A percentile compares a stretch with the other conserved stretches of the same genome.
Conservation (phyloP, 2,113 vertebrate genomes). For the Pimephales promelas region DNA sequence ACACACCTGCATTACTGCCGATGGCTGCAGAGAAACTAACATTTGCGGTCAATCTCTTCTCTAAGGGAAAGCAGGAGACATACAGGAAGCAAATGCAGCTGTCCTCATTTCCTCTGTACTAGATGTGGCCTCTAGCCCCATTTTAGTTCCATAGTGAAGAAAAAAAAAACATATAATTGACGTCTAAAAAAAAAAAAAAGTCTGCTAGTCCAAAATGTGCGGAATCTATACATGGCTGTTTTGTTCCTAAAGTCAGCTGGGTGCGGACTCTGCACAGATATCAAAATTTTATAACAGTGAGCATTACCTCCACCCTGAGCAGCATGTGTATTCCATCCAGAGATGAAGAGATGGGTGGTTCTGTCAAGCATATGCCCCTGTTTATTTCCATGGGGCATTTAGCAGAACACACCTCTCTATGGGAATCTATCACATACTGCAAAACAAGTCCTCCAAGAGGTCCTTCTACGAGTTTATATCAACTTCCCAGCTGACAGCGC, state of each 20-base stretch:
- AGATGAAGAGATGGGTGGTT: slow-evolving; percentile 56
- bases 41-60: slow-evolving; percentile 71
- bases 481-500: slow-evolving; percentile 58
- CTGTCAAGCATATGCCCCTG: slow-evolving; percentile 55
- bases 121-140: slow-evolving; percentile 40
- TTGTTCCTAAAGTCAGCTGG: neutral
- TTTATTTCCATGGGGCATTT: slow-evolving; percentile 60
- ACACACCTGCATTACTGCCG: slow-evolving; percentile 40
- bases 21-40: slow-evolving; percentile 71
- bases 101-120: slow-evolving; percentile 51
- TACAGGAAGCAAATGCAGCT: slow-evolving; percentile 52
- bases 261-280: neutral
- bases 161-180: neutral
- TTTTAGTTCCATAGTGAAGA: neutral
- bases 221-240: neutral
- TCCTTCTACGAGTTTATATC: slow-evolving; percentile 59
- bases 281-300: slow-evolving; percentile 42
- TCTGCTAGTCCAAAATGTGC: neutral
- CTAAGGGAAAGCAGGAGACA: slow-evolving; percentile 52
- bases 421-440: slow-evolving; percentile 57
- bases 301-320: slow-evolving; percentile 34
- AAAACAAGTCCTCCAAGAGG: slow-evolving; percentile 56
- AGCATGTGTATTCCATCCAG: slow-evolving; percentile 53
- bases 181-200: no score
- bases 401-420: slow-evolving; percentile 55